These are phyloP conservation scores for Crypturellus undulatus DNA, from an alignment of 2,113 vertebrate genomes.

Conservation along the genomic window DNA sequence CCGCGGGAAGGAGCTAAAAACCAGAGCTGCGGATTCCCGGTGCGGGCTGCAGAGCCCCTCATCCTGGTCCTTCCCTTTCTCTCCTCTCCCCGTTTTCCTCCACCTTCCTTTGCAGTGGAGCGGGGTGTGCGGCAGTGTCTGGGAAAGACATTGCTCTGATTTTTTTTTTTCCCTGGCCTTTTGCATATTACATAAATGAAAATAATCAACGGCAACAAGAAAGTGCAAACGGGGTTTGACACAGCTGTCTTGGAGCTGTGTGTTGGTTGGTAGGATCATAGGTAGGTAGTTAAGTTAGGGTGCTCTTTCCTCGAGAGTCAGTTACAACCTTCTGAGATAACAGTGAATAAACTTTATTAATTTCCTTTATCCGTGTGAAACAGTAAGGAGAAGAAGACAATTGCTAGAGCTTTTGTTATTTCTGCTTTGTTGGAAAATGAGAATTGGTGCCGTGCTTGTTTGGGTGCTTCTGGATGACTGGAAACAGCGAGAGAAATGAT, in stretches of 20 bases:
- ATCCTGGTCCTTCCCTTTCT: no score
- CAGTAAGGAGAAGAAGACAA: not conserved
- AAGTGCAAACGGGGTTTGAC: fast-evolving
- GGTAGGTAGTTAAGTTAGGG: not conserved
- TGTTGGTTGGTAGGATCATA: fast-evolving
- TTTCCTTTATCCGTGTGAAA: not conserved
- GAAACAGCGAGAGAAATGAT: not conserved
- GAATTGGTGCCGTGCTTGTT: not conserved
- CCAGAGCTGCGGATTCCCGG: no score
- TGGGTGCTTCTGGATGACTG: not conserved
- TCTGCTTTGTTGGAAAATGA: not conserved
- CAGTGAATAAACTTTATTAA: not conserved
- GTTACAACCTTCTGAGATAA: fast-evolving
- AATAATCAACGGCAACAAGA: fast-evolving
- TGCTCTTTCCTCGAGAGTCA: not conserved
- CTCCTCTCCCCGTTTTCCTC: no score
- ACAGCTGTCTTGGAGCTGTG: fast-evolving
- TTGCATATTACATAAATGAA: fast-evolving
- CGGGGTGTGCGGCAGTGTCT: not conserved
- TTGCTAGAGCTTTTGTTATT: not conserved
- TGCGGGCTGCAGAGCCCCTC: no score
- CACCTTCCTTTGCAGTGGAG: fast-evolving
- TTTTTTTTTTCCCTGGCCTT: no score
- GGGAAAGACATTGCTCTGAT: fast-evolving
- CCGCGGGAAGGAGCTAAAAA: no score